These are phyloP conservation scores for Ericerus pela DNA, from an alignment of 1,140 invertebrate genomes.

Conservation along the genomic window DNA sequence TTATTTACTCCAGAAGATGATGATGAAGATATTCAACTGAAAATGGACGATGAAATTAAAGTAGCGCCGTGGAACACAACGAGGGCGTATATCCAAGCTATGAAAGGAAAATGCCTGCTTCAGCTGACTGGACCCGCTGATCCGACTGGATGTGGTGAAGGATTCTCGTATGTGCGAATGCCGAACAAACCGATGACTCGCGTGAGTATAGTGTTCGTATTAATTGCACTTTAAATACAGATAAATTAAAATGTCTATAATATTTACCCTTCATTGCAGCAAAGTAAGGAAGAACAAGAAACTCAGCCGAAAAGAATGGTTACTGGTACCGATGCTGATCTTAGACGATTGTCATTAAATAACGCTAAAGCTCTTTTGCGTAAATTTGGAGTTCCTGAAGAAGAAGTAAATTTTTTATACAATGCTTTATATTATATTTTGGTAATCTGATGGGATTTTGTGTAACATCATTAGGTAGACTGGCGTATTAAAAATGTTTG, in stretches of 20 bases:
- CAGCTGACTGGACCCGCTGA: constrained; percentile 88
- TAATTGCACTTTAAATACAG: too few species aligned
- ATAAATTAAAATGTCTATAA: too few species aligned
- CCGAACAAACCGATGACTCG: constrained; percentile 82
- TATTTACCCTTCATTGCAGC: constrained; percentile 32
- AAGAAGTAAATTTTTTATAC: constrained; percentile 70
- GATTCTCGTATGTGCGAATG: constrained; percentile 89
- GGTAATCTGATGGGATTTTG: background rate
- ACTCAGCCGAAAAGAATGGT: constrained; percentile 90
- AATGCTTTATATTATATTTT: too few species aligned
- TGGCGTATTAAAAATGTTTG: too few species aligned
- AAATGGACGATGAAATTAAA: constrained; percentile 94
- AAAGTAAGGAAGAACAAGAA: constrained; percentile 75
- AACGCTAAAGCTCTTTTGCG: constrained; percentile 89
- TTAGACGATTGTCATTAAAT: constrained; percentile 83
- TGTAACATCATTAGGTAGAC: background rate
- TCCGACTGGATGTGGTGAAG: constrained; percentile 94
- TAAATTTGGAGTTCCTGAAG: constrained; percentile 94
- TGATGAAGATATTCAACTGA: constrained; percentile 89
- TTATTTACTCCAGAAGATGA: constrained; percentile 93
- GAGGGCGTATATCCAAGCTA: constrained; percentile 88
- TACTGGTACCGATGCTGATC: constrained; percentile 96
- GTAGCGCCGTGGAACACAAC: constrained; percentile 89
- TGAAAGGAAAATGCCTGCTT: constrained; percentile 94
- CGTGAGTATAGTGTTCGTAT: background rate